Percentiles rank a stretch among this genome's conserved stretches.
These are phyloP conservation scores for Zaprionus lineosus DNA, from an alignment of 2,888 invertebrate species.

Conservation along the genomic window DNA sequence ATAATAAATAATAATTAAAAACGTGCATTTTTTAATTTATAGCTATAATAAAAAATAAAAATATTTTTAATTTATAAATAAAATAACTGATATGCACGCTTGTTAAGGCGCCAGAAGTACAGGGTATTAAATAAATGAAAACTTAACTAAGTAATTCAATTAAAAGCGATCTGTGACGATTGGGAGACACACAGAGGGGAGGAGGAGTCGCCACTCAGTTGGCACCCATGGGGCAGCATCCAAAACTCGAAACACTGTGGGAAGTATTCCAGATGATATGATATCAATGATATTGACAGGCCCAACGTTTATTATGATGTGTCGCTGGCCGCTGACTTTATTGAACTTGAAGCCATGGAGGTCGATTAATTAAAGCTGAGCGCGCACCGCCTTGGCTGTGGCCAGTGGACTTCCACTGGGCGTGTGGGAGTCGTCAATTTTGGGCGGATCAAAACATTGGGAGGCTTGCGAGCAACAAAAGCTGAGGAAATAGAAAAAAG, in stretches of 20 bases:
- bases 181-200: slow-evolving; percentile 17
- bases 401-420: not conserved
- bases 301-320: slow-evolving; percentile 20
- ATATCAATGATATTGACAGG: slow-evolving; percentile 64
- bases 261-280: slow-evolving; percentile 34
- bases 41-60: no score
- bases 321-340: slow-evolving; percentile 30
- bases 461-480: no score
- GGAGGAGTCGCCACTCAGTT: slow-evolving; percentile 4
- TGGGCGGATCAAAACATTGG: not conserved
- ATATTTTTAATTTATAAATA: no score
- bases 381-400: slow-evolving; percentile 26
- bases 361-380: slow-evolving; percentile 63
- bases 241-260: slow-evolving; percentile 20
- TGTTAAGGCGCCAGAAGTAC: not conserved
- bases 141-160: slow-evolving; percentile 44
- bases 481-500: not conserved
- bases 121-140: slow-evolving; percentile 28
- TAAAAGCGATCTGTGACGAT: slow-evolving; percentile 26
- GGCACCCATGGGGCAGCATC: slow-evolving; percentile 7
- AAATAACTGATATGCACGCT: no score
- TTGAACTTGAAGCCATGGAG: slow-evolving; percentile 66
- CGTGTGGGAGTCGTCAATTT: slow-evolving; percentile 24
- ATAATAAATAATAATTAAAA: no score
- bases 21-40: no score